Base-by-base conservation (phyloP, 2,113 vertebrate species). In the Macquaria australasica region DNA sequence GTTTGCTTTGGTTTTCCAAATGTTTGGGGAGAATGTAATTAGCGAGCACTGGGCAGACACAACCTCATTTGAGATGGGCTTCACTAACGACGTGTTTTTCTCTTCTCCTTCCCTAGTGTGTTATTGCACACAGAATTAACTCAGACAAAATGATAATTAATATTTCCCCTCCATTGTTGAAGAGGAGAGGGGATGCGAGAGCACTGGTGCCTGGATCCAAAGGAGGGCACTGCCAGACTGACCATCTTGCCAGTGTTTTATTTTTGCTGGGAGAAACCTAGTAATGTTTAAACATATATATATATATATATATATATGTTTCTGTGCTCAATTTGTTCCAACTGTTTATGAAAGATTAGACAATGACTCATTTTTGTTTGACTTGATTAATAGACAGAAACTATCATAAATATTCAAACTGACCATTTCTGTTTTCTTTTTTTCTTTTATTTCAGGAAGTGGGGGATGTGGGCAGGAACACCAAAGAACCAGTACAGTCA, bases 91-190 rank as follows among this genome's bases (percentile, higher is more conserved):
- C 51, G 63, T 62, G 72, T 79, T 59, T 75, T 73, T 63, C 84
- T 90, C 56, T 62, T 73, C 73, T 76, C 31, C 62, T 77, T 91
- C 91, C 91, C 91, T 80, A 23, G 84, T 92, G 91, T 87, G 78
- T 79, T 82, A 67, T 48, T 76, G 87, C 81, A 84, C 85, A 81
- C 84, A 87, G 84, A 88, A 90, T 93, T 87, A 92, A 87, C 90
- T 92, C 88, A 68, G 92, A 93, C 85, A 91, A 93, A 93, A 93
- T 74, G 86, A 77, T 93, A 94, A 93, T 95, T 94, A 93, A 93
- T 95, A 95, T 93, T 92, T 92, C 74, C 83, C 89, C 84, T 90
- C 88, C 83, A 88, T 92, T 91, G 90, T 94, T 85, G 63, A 89
- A 83, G 73, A 89, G 68, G 76, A 84, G 81, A 91, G 81, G 82